Percentiles rank a stretch among this genome's conserved stretches.
These are phyloP conservation scores for Zenarchopterus dispar DNA, from an alignment of 2,797 vertebrate species.

Conservation along the genomic window DNA sequence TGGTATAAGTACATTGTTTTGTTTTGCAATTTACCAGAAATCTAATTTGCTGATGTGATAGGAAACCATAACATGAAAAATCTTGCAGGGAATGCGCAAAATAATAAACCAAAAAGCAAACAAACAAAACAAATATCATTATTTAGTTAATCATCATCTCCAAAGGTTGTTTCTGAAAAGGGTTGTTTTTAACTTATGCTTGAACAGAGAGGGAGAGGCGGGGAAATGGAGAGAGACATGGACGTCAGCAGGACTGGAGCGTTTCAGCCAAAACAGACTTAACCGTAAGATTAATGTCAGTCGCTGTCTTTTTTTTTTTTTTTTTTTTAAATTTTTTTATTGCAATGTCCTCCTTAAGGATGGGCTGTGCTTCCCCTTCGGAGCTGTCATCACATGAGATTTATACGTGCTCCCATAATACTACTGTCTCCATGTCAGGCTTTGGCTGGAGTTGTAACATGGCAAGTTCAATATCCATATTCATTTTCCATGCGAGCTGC, in stretches of 20 bases:
- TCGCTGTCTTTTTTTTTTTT: neutral
- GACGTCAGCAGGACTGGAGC: conserved; percentile 2
- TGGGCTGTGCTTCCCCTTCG: conserved; percentile 23
- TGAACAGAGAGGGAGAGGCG: neutral
- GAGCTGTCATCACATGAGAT: conserved; percentile 57
- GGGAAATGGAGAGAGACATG: neutral
- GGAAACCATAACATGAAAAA: neutral
- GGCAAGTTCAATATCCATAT: conserved; percentile 55
- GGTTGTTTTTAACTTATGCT: neutral
- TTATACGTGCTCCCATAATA: conserved; percentile 53
- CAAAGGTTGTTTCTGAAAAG: neutral
- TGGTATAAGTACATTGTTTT: neutral
- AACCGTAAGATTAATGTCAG: neutral
- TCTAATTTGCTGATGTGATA: neutral
- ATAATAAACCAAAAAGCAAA: neutral
- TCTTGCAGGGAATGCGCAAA: neutral
- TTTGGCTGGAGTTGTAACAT: conserved; percentile 35
- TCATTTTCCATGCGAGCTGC: no score
- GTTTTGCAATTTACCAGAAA: neutral
- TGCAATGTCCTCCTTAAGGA: conserved; percentile 14
- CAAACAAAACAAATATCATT: neutral
- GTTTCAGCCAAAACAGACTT: neutral
- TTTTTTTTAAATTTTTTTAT: neutral
- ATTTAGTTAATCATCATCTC: neutral
- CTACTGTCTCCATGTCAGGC: conserved; percentile 39